Conservation (phyloP, 2,797 vertebrate genomes). For the Chanos chanos region DNA sequence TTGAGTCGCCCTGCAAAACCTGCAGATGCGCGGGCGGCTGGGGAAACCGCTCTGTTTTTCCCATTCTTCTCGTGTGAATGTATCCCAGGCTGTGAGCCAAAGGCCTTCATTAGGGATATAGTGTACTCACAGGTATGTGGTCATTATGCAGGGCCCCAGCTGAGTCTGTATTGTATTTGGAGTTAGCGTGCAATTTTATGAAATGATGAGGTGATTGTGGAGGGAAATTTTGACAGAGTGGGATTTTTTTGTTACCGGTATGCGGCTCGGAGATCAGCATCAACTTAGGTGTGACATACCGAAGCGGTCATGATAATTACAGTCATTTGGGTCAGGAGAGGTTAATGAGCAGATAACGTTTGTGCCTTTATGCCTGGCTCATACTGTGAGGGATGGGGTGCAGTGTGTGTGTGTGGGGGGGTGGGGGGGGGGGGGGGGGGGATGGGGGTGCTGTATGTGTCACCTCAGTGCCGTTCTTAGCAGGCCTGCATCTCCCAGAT, state of each 20-base stretch:
- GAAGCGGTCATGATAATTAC: conserved; percentile 56
- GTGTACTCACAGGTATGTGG: conserved; percentile 9
- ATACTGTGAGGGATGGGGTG: conserved; percentile 25
- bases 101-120: neutral
- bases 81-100: neutral
- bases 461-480: neutral
- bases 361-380: conserved; percentile 34
- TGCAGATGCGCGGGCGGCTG: too few species aligned
- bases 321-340: conserved; percentile 35
- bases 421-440: too few species aligned
- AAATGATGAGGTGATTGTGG: conserved; percentile 39
- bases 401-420: conserved; percentile 26
- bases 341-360: conserved; percentile 27
- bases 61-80: neutral
- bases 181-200: conserved; percentile 36
- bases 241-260: conserved; percentile 23
- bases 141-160: conserved; percentile 8
- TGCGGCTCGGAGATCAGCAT: conserved; percentile 21
- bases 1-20: too few species aligned
- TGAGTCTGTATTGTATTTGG: neutral
- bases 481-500: neutral
- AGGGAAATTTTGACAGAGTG: conserved; percentile 31
- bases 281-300: conserved; percentile 38
- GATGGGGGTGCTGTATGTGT: neutral
- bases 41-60: too few species aligned